Base-by-base conservation (phyloP, 30 jellyfish, hydroid and myxozoan genomes). In the Cassiopea xamachana region DNA sequence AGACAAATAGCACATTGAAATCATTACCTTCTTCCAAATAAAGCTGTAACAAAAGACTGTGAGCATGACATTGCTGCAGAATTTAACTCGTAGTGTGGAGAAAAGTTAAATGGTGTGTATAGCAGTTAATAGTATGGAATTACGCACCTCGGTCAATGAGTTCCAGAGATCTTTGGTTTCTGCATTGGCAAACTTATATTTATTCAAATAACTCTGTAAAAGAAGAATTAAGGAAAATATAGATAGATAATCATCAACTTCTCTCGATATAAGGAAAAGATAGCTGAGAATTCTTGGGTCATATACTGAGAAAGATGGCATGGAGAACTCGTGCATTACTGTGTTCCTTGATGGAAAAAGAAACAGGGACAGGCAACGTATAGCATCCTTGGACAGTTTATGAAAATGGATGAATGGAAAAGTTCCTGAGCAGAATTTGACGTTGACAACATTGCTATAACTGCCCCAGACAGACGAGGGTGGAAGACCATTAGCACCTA, bases 131-230 rank as follows among this genome's bases (percentile, higher is more conserved):
- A 55, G 60, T 18, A 16, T 39, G 18, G n/a, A 19, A 15, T 0
- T 3, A 55, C 64, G 12, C 7, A 94, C 98, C 97, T 90, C 97
- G 5, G 96, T 18, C 69, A 95, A 85, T n/a, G 98, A 87, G 14
- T 76, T 82, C 99, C 99, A 95, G 19, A 95, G 85, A 85, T 95
- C 99, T 17, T 60, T 79, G 5, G 99, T 91, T 70, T 84, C 84
- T 61, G 99, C 99, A 83, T 95, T 95, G 13, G 93, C 94, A 67
- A 27, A 91, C 14, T 83, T 27, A 81, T 95, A 92, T 78, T 87
- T 86, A 5, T 81, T 82, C 76, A 95, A 75, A 69, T 95, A 95
- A 46, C 94, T 90, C 99, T 95, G 64, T 12, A 60, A 74, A 80
- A 68, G 60, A 78, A 9, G 64, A 10, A 7, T 5, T 18, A 43